Percentiles rank a stretch among this genome's conserved stretches.
Evolutionary conservation across 2,797 vertebrate genomes (phyloP).

Genomic region (Pangasius macronema): DNA sequence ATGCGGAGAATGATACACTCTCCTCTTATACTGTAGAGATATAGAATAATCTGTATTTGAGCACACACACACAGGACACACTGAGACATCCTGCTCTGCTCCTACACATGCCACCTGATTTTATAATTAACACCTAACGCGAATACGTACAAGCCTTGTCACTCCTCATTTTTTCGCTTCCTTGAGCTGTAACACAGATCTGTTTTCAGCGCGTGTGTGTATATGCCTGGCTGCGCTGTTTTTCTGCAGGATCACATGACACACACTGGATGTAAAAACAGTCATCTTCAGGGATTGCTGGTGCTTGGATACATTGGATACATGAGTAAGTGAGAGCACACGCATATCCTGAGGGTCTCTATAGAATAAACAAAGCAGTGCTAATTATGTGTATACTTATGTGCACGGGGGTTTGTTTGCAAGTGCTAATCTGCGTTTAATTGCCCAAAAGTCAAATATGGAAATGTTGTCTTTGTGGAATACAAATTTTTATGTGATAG

Average conservation of each 20-base stretch:
- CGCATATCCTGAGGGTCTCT: neutral
- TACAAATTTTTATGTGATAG: neutral
- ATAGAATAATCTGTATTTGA: neutral
- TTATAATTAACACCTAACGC: neutral
- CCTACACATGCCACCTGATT: neutral
- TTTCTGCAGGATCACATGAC: constrained; percentile 5
- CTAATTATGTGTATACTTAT: neutral
- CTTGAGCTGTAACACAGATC: neutral
- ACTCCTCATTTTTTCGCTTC: neutral
- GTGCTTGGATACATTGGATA: neutral
- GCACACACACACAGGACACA: neutral
- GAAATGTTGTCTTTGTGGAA: neutral
- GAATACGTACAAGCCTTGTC: neutral
- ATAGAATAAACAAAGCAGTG: constrained; percentile 5
- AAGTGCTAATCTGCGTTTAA: neutral
- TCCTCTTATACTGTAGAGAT: neutral
- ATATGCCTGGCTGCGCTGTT: constrained; percentile 4
- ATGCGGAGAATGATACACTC: neutral
- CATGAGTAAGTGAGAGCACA: neutral
- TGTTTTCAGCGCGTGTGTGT: neutral
- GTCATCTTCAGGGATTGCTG: neutral
- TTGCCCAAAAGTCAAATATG: constrained; percentile 1
- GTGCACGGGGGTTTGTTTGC: neutral
- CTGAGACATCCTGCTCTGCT: neutral
- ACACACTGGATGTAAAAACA: constrained; percentile 13